Conservation (phyloP, 2,888 invertebrate species). For the Balanococcus diminutus region DNA sequence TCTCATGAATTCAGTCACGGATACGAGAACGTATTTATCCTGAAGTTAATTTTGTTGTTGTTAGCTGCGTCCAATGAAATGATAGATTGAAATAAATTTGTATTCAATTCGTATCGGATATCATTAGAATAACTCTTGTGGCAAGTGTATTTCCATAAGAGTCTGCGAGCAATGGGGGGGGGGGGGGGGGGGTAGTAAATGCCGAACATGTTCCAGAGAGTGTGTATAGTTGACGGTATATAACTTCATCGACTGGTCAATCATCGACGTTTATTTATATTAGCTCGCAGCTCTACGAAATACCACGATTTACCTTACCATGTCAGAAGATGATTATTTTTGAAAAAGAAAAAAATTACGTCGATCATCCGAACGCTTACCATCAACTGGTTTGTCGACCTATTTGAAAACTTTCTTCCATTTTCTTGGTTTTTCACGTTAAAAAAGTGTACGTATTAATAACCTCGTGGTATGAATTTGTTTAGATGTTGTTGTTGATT, state of each 20-base stretch:
- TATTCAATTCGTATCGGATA: neutral
- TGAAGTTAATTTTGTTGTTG: too few species aligned
- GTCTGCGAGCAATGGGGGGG: too few species aligned
- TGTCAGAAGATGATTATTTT: slow-evolving; percentile 3
- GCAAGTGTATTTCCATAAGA: neutral
- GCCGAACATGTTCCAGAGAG: neutral
- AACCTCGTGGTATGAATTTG: neutral
- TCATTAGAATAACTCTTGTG: neutral
- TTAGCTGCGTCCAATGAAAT: too few species aligned
- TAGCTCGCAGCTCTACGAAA: neutral
- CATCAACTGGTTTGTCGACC: slow-evolving; percentile 20
- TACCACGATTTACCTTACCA: neutral
- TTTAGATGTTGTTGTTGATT: neutral
- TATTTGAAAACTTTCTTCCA: neutral
- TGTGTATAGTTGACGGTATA: neutral
- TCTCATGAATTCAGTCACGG: too few species aligned
- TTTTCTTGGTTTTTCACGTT: neutral
- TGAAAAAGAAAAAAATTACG: slow-evolving; percentile 1
- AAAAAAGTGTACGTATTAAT: neutral
- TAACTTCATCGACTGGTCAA: neutral
- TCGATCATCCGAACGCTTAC: neutral
- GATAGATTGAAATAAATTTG: neutral
- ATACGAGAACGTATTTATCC: too few species aligned
- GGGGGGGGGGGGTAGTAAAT: neutral
- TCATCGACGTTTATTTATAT: neutral